Evolutionary conservation across 1,140 invertebrate species (phyloP).

Genomic region (Campoletis sonorensis): DNA sequence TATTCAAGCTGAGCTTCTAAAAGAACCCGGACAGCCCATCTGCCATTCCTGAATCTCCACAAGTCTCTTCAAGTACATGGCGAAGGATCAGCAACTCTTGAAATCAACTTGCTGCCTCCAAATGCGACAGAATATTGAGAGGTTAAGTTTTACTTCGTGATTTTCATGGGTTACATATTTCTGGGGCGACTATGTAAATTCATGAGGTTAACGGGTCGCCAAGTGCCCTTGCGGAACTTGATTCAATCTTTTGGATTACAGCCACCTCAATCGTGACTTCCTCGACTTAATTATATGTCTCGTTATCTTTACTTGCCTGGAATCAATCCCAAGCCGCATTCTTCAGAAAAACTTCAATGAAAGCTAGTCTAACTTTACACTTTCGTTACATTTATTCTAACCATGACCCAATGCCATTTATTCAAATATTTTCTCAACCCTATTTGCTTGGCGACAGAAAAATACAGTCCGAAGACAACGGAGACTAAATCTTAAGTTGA

Average conservation of each 20-base stretch:
- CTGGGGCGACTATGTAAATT: neutral
- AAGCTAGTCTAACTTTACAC: neutral
- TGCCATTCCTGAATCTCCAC: neutral
- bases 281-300: neutral
- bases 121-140: constrained; percentile 8
- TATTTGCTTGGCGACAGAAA: neutral
- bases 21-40: neutral
- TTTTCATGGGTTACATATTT: neutral
- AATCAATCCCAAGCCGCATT: too few relatives aligned
- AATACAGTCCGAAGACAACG: neutral
- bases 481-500: neutral
- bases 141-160: neutral
- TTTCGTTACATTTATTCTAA: neutral
- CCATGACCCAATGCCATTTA: neutral
- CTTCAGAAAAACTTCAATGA: neutral
- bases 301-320: too few relatives aligned
- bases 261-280: neutral
- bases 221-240: too few relatives aligned
- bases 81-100: constrained; percentile 1
- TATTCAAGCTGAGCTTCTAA: neutral
- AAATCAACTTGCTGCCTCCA: neutral
- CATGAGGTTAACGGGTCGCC: neutral
- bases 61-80: neutral
- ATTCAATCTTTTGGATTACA: too few relatives aligned
- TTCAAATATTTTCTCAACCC: constrained; percentile 4